Base-by-base conservation (phyloP, 1,140 invertebrate genomes). In the Temnothorax longispinosus region DNA sequence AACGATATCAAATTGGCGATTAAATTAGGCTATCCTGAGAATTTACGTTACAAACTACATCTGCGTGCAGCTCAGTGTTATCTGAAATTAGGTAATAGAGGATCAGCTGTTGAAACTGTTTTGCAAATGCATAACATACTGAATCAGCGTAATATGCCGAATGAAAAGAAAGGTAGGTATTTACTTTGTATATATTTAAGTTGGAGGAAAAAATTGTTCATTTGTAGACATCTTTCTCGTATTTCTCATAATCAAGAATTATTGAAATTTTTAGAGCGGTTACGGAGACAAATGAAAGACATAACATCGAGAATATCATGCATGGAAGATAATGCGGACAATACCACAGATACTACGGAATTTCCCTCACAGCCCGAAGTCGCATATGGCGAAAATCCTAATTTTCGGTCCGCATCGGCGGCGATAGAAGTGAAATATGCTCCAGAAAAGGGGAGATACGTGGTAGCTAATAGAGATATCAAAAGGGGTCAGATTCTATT, bases 401-500 rank as follows among this genome's bases (percentile, higher is more conserved):
- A 89, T 82, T 95, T 95, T 89, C 76, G 75, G 27, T 91, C 84
- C 87, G 94, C 94, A 4, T 95, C 95, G 6, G 8, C 69, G 21
- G 91, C 85, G 10, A 62, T 95, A 81, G 90, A 93, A 71, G 84
- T 76, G 58, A 91, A 91, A 87, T 93, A 94, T 81, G 92, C 95
- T 62, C 80, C 90, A 85, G 87, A 94, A 32, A 95, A 95, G 92
- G 96, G 96, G 47, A 93, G 96, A 82, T 94, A 96, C 91, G 96
- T 97, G 18, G 81, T 96, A 27, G 95, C 96, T 15, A 95, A 95
- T 69, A 94, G 93, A 90, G 93, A 96, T 85, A 95, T 98, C 38
- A 92, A 96, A 81, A 95, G 95, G 80, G 97, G 97, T 2, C 96
- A 97, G 90, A 94, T 97, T 71, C 86, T 98, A 3, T 97, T 97